These are phyloP conservation scores for Myotis brandtii DNA, from an alignment of 2,113 vertebrate species.

Conservation along the genomic window DNA sequence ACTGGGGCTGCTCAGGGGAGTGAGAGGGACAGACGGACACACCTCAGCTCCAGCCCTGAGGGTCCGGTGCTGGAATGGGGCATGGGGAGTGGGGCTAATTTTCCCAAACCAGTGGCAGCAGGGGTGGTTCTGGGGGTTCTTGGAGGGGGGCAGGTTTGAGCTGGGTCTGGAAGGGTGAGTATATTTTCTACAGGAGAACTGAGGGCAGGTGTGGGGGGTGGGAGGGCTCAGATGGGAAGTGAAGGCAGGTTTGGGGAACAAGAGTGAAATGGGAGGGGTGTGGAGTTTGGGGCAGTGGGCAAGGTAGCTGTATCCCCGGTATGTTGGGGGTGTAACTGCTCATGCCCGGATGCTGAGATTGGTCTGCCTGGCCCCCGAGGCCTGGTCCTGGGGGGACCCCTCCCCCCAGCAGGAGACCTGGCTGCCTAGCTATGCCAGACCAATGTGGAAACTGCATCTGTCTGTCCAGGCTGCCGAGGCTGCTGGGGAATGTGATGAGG, in stretches of 20 bases:
- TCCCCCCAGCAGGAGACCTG: neutral
- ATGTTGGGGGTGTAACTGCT: too few relatives aligned
- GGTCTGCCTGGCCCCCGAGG: neutral
- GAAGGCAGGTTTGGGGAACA: neutral
- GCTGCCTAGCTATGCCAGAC: slow-evolving; percentile 62
- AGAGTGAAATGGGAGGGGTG: neutral
- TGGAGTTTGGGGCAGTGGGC: neutral
- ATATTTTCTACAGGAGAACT: neutral
- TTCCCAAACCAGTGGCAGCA: neutral
- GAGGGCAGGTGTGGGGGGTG: fast-evolving
- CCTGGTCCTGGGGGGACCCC: neutral
- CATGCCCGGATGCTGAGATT: neutral
- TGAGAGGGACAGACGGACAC: neutral
- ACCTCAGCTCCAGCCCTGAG: too few relatives aligned
- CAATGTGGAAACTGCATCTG: slow-evolving; percentile 55
- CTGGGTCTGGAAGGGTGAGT: neutral
- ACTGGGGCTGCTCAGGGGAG: neutral
- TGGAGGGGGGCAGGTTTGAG: neutral
- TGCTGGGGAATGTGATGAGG: slow-evolving; percentile 79
- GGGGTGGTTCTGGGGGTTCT: neutral
- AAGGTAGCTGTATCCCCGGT: too few relatives aligned
- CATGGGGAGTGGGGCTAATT: neutral
- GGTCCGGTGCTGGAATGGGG: fast-evolving
- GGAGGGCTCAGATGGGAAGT: neutral
- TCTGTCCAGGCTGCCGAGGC: slow-evolving; percentile 17